phyloP scores from a whole-genome alignment of 2,113 vertebrate species.

The Lophius piscatorius region DNA sequence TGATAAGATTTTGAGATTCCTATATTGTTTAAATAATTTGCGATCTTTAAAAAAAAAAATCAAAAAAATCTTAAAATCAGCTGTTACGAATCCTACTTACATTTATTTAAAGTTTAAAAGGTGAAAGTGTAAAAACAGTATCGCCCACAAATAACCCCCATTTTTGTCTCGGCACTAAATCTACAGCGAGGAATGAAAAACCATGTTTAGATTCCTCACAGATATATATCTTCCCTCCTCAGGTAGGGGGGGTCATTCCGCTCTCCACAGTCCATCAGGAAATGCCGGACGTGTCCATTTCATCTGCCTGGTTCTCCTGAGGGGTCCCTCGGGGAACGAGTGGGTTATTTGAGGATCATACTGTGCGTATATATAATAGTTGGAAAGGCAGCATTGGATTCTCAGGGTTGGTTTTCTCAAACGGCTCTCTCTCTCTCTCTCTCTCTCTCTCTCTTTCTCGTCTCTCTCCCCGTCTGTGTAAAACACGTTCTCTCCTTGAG shows the following conservation, averaged over 20 bases:
- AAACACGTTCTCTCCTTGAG: constrained; percentile 15
- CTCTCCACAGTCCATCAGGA: constrained; percentile 33
- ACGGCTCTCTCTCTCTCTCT: constrained; percentile 5
- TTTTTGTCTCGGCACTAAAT: constrained; percentile 28
- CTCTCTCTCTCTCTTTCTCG: background rate
- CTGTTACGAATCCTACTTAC: too few species aligned
- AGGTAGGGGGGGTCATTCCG: constrained; percentile 21
- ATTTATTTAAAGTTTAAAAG: too few species aligned
- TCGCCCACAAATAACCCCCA: constrained; percentile 46
- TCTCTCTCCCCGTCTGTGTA: constrained; percentile 18
- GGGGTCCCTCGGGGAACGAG: constrained; percentile 30
- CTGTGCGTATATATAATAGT: constrained; percentile 13
- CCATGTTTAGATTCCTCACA: constrained; percentile 41
- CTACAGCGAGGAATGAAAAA: constrained; percentile 15
- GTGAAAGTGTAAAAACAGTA: too few species aligned
- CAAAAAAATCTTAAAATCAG: too few species aligned
- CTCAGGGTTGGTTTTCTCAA: constrained; percentile 22
- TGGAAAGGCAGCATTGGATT: constrained; percentile 62
- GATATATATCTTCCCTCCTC: constrained; percentile 25
- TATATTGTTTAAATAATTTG: constrained; percentile 16
- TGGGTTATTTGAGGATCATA: constrained; percentile 50
- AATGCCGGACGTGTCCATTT: constrained; percentile 11
- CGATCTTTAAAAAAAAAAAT: constrained; percentile 24
- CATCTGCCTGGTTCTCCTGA: constrained; percentile 8
- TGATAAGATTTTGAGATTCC: constrained; percentile 11